Base-by-base conservation (phyloP, 2,113 vertebrate genomes). In the Catharus minimus region DNA sequence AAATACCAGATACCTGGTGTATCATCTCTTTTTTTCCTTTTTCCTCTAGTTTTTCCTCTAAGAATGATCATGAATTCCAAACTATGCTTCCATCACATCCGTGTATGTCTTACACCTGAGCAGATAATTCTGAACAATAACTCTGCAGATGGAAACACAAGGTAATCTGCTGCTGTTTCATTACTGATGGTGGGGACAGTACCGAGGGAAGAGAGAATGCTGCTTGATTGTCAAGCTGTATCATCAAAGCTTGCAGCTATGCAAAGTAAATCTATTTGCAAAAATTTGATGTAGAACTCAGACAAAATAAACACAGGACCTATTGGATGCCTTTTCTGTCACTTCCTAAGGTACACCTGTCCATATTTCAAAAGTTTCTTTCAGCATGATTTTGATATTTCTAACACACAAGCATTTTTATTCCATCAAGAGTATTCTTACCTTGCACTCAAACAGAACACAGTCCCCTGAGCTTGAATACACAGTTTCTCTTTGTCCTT, bases 391-490 rank as follows among this genome's bases (percentile, higher is more conserved):
- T 92, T 94, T 58, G 58, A 76, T 81, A 92, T 39, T 87, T 94
- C 62, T 44, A 93, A 71, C 64, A 80, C 44, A 39, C 66, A 86
- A 83, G 32, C 84, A 26, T 15, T 30, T 62, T 50, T 78, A 84
- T 69, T 30, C 46, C 47, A 73, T 60, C 61, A 90, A 65, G 18
- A 38, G 33, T 83, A 67, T 72, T 92, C 98, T 98, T 98, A 99
- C 99, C 98, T 98, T 98, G 96, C 99, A 99, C 91, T 99, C 98
- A 96, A 98, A 99, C n/a, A 99, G 97, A 96, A 98, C 97, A 92
- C 99, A 99, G 47, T 98, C 98, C 94, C 98, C 98, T 92, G 98
- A 98, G 68, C 98, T 97, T 82, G 98, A 98, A 84, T 98, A 98
- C 75, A 99, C 97, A 1, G 98, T 98, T 95, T 96, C 98, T 96